Evolutionary conservation across 2,888 invertebrate species (phyloP), one percentile per base, ranked within the genome.

Genomic region (Epistrophe eligans): DNA sequence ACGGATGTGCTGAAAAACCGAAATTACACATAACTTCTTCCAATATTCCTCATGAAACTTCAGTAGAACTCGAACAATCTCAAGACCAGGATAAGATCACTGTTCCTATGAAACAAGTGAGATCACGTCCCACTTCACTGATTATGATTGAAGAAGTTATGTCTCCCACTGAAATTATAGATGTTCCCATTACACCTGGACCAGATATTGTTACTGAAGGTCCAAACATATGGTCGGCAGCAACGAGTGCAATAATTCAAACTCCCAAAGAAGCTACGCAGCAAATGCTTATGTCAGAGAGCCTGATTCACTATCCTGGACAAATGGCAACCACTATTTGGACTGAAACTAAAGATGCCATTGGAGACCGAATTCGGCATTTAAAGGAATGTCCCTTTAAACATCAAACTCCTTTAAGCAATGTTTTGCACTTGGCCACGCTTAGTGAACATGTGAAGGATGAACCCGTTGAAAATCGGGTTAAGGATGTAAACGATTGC

Each of bases 351-450:
- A 94, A 94, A 71, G 93, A 93, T 87, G 92, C 94, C 1, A 93
- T 95, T 45, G 92, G 93, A 4, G 94, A 94, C 88, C 93, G 95
- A 87, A 93, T 95, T 15, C 94, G 94, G 85, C 94, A 94, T 87
- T 90, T 95, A 9, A 94, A 94, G 81, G 90, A 91, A 66, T 87
- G 90, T 0, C 94, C 94, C 64, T 94, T 94, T 2, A 92, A 92
- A 9, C 93, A 93, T 87, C 94, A 94, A 5, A 95, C 94, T 17
- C 94, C 94, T 76, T 90, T 95, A n/a, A 94, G 94, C 66, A 95
- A 95, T 89, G 93, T 95, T 2, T 91, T 95, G n/a, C 95, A 95
- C 88, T 92, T 95, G 67, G 95, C 95, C 0, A 94, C 95, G 0
- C 90, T 95, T 0, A 94, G 94, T 58, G 94, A 95, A 89, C 93